Conservation (phyloP, 2,113 vertebrate species). For the Haplochromis burtoni region DNA sequence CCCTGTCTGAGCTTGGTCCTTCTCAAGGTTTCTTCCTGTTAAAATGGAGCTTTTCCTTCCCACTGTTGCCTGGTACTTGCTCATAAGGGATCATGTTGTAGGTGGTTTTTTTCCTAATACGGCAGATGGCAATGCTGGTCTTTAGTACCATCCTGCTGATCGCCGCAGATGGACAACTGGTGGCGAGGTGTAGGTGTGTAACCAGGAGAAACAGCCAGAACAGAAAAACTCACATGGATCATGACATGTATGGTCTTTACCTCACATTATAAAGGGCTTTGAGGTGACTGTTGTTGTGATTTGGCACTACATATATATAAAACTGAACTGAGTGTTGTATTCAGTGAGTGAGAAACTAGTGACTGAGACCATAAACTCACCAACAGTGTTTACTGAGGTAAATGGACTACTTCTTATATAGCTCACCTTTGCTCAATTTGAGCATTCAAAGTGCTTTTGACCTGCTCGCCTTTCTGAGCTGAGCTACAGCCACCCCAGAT, state of each 20-base stretch:
- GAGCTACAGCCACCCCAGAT: not conserved
- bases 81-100: not conserved
- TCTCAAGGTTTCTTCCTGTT: not conserved
- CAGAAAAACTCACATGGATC: not conserved
- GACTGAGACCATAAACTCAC: not conserved
- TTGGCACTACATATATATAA: not conserved
- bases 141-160: not conserved
- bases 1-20: not conserved
- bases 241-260: not conserved
- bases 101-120: not conserved
- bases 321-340: not conserved
- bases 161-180: not conserved
- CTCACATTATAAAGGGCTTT: not conserved
- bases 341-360: not conserved
- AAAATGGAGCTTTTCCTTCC: not conserved
- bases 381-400: not conserved
- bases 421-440: not conserved
- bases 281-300: not conserved
- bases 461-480: not conserved
- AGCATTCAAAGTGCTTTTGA: not conserved
- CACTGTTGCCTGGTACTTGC: not conserved
- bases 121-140: not conserved
- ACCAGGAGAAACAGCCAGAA: not conserved
- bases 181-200: not conserved
- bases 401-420: not conserved